phyloP scores from a whole-genome alignment of 1,140 invertebrate species.

The Steinernema feltiae region DNA sequence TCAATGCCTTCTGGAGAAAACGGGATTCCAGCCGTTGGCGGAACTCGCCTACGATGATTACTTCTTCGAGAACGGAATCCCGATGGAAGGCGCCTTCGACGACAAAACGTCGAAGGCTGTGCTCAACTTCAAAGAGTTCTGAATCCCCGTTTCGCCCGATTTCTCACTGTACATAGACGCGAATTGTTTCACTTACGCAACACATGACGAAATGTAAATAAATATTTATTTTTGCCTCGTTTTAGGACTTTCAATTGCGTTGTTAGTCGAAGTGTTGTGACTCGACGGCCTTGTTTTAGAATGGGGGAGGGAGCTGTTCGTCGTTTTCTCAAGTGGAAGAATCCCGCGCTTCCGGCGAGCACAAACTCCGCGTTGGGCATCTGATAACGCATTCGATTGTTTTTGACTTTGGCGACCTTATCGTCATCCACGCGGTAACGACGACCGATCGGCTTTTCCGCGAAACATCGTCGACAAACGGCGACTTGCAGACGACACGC shows the following conservation, averaged over 20 bases:
- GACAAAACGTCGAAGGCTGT: conserved; percentile 8
- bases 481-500: not conserved
- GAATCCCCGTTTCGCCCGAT: not conserved
- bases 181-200: not conserved
- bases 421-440: not conserved
- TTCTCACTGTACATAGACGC: not conserved
- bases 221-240: not conserved
- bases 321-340: too few species aligned
- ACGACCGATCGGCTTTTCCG: too few species aligned
- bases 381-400: not conserved
- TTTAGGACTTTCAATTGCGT: too few species aligned
- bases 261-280: too few species aligned
- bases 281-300: too few species aligned
- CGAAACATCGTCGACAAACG: too few species aligned
- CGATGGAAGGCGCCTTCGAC: not conserved
- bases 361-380: not conserved
- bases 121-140: conserved; percentile 11
- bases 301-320: too few species aligned
- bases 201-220: not conserved
- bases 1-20: not conserved
- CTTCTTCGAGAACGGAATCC: not conserved
- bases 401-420: not conserved
- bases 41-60: not conserved
- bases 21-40: not conserved
- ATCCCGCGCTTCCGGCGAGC: too few species aligned